Conservation (phyloP, 2,113 vertebrate species). For the Chamaetylas fuelleborni region DNA sequence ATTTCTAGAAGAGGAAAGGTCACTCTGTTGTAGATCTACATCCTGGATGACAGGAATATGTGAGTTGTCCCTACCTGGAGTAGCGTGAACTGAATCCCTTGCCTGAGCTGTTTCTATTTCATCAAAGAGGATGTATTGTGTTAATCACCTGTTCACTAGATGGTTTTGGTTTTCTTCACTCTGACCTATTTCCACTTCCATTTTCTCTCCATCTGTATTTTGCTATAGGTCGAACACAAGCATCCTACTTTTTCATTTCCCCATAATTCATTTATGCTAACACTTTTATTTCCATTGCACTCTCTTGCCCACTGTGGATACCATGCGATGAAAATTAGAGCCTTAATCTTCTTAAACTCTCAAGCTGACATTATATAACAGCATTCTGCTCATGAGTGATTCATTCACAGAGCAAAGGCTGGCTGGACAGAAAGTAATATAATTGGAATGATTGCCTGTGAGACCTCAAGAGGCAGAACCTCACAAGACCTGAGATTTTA, state of each 20-base stretch:
- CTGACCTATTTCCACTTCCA: background rate
- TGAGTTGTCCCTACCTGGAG: background rate
- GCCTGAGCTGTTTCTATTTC: background rate
- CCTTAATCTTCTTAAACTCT: background rate
- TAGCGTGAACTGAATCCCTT: background rate
- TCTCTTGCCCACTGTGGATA: background rate
- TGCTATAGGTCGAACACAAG: background rate
- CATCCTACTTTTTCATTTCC: background rate
- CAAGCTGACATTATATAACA: background rate
- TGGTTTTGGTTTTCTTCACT: background rate
- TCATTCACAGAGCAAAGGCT: background rate
- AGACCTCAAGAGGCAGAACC: conserved; percentile 11
- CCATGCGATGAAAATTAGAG: background rate
- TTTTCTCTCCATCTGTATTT: background rate
- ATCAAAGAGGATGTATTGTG: background rate
- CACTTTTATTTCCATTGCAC: background rate
- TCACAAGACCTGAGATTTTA: background rate
- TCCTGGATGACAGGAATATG: background rate
- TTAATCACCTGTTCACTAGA: background rate
- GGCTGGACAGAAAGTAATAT: conserved; percentile 34
- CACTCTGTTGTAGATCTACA: background rate
- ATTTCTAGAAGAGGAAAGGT: background rate
- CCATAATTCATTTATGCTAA: background rate
- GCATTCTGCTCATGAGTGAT: background rate
- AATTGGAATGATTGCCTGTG: conserved; percentile 21